Evolutionary conservation across 2,113 vertebrate species (phyloP).

Genomic region (Puntigrus tetrazona): DNA sequence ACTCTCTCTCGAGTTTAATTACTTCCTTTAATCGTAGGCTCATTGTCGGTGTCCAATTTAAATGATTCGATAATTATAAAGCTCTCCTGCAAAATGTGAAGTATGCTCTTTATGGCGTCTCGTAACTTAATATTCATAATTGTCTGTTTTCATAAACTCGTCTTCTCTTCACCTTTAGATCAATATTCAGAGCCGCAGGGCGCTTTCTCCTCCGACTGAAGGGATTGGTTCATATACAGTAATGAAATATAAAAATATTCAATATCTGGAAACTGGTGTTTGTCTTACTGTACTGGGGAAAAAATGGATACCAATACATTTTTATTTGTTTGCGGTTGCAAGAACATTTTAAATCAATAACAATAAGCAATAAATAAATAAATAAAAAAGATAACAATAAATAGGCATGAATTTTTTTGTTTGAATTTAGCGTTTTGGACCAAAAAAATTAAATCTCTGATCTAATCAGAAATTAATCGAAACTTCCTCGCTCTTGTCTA

Average conservation of each 20-base stretch:
- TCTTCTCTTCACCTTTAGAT: constrained; percentile 3
- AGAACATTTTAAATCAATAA: too few species aligned
- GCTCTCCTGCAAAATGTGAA: neutral
- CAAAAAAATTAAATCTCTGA: too few species aligned
- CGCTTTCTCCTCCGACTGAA: neutral
- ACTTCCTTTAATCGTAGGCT: constrained; percentile 32
- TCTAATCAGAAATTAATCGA: too few species aligned
- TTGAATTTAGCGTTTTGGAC: too few species aligned
- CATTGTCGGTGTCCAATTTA: constrained; percentile 29
- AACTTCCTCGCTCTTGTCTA: too few species aligned
- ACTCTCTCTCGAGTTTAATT: constrained; percentile 55
- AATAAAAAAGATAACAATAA: too few species aligned
- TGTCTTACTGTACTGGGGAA: neutral
- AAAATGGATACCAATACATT: too few species aligned
- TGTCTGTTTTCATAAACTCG: neutral
- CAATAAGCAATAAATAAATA: too few species aligned
- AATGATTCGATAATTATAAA: constrained; percentile 30
- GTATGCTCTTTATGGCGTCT: neutral
- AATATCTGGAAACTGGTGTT: neutral
- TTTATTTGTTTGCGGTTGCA: too few species aligned
- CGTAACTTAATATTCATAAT: neutral
- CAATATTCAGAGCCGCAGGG: constrained; percentile 26
- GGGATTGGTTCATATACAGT: neutral
- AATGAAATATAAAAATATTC: neutral
- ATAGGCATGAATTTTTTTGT: too few species aligned